Conservation (phyloP, 2,113 vertebrate species). For the Charina bottae region DNA sequence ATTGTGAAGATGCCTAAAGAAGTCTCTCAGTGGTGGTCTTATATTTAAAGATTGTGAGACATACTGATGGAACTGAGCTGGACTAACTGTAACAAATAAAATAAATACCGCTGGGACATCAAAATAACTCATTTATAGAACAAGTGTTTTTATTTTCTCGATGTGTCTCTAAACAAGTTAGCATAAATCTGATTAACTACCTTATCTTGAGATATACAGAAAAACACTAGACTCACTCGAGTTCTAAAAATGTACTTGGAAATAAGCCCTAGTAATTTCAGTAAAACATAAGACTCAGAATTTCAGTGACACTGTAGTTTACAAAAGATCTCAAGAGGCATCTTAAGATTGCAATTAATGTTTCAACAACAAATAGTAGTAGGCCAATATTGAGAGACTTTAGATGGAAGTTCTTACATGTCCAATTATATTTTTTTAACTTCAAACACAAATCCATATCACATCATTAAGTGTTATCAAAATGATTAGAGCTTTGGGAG, state of each 20-base stretch:
- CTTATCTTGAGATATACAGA: background rate
- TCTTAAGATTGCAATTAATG: background rate
- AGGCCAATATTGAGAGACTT: background rate
- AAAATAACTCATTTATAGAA: background rate
- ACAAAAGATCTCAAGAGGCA: background rate
- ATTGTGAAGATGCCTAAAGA: background rate
- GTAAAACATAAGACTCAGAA: background rate
- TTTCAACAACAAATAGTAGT: background rate
- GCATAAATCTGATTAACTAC: background rate
- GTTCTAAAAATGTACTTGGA: background rate
- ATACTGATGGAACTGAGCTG: background rate
- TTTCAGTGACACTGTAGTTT: background rate
- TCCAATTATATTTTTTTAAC: background rate
- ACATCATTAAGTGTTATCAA: background rate
- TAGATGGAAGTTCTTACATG: background rate
- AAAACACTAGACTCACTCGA: background rate
- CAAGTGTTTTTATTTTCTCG: background rate
- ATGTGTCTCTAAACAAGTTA: background rate
- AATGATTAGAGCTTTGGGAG: background rate
- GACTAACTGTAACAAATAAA: background rate
- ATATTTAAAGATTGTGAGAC: background rate
- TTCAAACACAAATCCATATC: background rate
- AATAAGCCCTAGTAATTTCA: background rate
- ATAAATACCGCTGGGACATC: background rate
- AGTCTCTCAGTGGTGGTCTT: background rate